Percentiles rank a stretch among this genome's conserved stretches.
phyloP scores from a whole-genome alignment of 1,140 invertebrate species.

The Drosophila fuyamai region DNA sequence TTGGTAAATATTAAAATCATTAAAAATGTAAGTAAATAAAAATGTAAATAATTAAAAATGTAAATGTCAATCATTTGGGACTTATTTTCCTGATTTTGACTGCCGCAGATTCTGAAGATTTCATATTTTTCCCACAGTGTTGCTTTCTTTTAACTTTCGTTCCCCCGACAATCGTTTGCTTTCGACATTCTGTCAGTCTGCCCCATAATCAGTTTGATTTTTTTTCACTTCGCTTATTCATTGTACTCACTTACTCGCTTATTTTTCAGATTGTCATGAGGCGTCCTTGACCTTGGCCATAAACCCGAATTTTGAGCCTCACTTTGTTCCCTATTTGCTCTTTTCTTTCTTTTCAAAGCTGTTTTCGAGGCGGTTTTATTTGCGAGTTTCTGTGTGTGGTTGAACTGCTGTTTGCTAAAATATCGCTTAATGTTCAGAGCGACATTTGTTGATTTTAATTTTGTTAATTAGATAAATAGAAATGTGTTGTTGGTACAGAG shows the following conservation, averaged over 20 bases:
- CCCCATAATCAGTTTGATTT: slow-evolving; percentile 53
- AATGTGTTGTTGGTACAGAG: slow-evolving; percentile 26
- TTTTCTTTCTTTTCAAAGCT: slow-evolving; percentile 49
- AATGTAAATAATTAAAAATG: too few relatives aligned
- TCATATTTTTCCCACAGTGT: neutral
- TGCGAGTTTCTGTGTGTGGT: slow-evolving; percentile 5
- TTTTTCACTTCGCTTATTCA: slow-evolving; percentile 44
- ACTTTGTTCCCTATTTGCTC: slow-evolving; percentile 32
- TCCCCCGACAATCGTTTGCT: slow-evolving; percentile 2
- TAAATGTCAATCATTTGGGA: too few relatives aligned
- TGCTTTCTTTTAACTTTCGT: slow-evolving; percentile 11
- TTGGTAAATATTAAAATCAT: too few relatives aligned
- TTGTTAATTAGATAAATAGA: slow-evolving; percentile 76
- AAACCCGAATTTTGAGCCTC: slow-evolving; percentile 55
- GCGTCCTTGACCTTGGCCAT: slow-evolving; percentile 76
- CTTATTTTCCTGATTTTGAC: too few relatives aligned
- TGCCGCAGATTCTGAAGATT: neutral
- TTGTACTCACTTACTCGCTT: slow-evolving; percentile 7
- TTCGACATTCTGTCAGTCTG: slow-evolving; percentile 42
- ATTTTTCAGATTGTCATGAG: slow-evolving; percentile 41
- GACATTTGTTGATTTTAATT: slow-evolving; percentile 68
- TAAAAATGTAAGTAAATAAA: too few relatives aligned
- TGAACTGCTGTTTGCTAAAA: slow-evolving; percentile 51
- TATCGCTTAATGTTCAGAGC: slow-evolving; percentile 65
- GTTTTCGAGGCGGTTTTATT: slow-evolving; percentile 33